Evolutionary conservation across 2,888 invertebrate species (phyloP), one percentile per base, ranked within the genome.

Genomic region (Colostygia pectinataria): DNA sequence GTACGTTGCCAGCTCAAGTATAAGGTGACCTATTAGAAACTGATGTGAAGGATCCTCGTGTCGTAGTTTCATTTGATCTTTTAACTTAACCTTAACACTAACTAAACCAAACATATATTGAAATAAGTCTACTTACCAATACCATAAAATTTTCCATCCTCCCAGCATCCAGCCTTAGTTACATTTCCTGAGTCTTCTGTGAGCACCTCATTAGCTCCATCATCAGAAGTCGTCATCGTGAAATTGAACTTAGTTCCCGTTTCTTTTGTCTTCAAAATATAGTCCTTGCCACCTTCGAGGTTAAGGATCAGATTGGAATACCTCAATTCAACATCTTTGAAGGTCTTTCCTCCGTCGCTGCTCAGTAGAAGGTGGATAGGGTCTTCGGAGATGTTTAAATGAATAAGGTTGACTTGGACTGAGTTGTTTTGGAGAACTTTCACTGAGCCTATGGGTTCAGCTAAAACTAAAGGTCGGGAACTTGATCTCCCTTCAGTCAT

Each of bases 191-290:
- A 1, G 23, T 74, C 69, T 15, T 79, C 82, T 33, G 62, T 61
- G 0, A 66, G 63, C 0, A 80, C 73, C 52, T 72, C 71, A 41
- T 74, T 76, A 0, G 42, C 48, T 2, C 40, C 66, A 33, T 40
- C 47, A 53, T 80, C 78, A 6, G 74, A 58, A 1, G 83, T 53
- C 0, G 87, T 88, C 43, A 89, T 83, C 0, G 89, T 89, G 32
- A 91, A 88, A 59, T 89, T 87, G 28, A 90, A 90, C 55, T 83
- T 88, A 0, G 86, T 90, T 1, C 81, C 89, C 0, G 91, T 90
- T 63, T 91, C 89, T 53, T 75, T 87, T 0, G 90, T 89, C 65
- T 90, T 89, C 27, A 91, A 54, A 34, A 90, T 74, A 51, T 90
- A 91, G 53, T 90, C 82, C 48, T 71, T 83, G 3, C 90, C 90